phyloP scores from a whole-genome alignment of 2,113 vertebrate species.

The Microcebus lehilahytsara region DNA sequence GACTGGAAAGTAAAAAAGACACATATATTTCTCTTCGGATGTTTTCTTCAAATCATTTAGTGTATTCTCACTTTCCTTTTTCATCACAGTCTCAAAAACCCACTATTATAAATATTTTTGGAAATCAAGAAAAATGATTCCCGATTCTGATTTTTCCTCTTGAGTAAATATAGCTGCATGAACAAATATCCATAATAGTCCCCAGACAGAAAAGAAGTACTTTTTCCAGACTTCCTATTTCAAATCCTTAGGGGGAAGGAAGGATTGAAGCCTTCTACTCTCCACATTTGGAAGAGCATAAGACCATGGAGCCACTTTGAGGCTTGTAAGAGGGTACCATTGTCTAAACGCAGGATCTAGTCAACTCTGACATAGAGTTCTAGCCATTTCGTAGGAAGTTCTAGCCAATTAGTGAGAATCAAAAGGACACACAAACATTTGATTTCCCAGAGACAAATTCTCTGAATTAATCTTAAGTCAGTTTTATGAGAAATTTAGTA shows the following conservation, averaged over 20 bases:
- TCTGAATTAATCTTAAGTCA: slow-evolving; percentile 51
- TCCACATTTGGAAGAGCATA: not conserved
- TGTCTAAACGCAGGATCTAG: not conserved
- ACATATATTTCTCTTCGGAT: not conserved
- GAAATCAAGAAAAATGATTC: not conserved
- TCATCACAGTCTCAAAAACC: not conserved
- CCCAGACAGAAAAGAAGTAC: slow-evolving; percentile 48
- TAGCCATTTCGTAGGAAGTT: slow-evolving; percentile 40
- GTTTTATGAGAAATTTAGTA: slow-evolving; percentile 55
- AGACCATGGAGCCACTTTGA: not conserved
- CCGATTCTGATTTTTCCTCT: slow-evolving; percentile 40
- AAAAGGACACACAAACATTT: slow-evolving; percentile 53
- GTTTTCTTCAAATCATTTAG: not conserved
- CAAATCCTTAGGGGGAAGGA: not conserved
- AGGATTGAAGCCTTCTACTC: not conserved
- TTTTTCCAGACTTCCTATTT: slow-evolving; percentile 35
- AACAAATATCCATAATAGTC: slow-evolving; percentile 56
- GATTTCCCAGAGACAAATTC: slow-evolving; percentile 49
- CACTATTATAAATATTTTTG: slow-evolving; percentile 4
- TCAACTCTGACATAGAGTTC: not conserved
- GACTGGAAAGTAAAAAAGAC: slow-evolving; percentile 16
- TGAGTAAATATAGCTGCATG: slow-evolving; percentile 63
- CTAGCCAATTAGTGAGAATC: slow-evolving; percentile 37
- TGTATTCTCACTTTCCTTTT: not conserved
- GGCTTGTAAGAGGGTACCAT: not conserved